A percentile compares a stretch with the other conserved stretches of the same genome.
Evolutionary conservation across 1,140 invertebrate genomes (phyloP).

Genomic region (Dendrolimus kikuchii): DNA sequence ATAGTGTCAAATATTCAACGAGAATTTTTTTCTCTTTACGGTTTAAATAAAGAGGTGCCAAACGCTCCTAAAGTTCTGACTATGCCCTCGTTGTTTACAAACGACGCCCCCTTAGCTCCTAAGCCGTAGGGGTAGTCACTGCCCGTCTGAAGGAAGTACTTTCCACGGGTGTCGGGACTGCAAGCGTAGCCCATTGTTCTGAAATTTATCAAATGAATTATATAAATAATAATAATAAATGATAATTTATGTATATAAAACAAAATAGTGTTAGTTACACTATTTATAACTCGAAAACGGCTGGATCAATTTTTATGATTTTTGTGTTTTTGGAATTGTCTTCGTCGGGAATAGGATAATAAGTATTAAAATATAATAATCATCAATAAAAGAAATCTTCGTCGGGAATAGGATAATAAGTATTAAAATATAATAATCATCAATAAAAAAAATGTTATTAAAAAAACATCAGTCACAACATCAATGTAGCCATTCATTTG

Average conservation of each 20-base stretch:
- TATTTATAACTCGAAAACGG: not conserved
- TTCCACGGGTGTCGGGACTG: constrained; percentile 21
- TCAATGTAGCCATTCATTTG: no score
- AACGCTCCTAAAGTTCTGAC: constrained; percentile 9
- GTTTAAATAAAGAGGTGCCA: constrained; percentile 1
- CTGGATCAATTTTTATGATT: no score
- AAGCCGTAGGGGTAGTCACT: constrained; percentile 34
- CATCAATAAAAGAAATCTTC: no score
- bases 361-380: no score
- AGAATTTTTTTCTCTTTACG: no score
- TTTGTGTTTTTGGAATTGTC: no score
- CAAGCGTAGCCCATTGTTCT: constrained; percentile 41
- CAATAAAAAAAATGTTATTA: no score
- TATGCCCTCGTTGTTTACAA: constrained; percentile 28
- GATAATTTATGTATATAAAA: constrained; percentile 9
- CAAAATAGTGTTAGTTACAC: not conserved
- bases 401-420: no score
- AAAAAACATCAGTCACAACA: no score
- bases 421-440: no score
- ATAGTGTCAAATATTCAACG: no score
- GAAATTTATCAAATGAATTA: constrained; percentile 1
- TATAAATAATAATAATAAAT: constrained; percentile 5
- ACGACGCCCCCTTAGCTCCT: constrained; percentile 27
- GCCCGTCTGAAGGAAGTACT: constrained; percentile 41
- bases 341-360: no score